Evolutionary conservation across 2,797 vertebrate genomes (phyloP).

Genomic region (Karalla daura): DNA sequence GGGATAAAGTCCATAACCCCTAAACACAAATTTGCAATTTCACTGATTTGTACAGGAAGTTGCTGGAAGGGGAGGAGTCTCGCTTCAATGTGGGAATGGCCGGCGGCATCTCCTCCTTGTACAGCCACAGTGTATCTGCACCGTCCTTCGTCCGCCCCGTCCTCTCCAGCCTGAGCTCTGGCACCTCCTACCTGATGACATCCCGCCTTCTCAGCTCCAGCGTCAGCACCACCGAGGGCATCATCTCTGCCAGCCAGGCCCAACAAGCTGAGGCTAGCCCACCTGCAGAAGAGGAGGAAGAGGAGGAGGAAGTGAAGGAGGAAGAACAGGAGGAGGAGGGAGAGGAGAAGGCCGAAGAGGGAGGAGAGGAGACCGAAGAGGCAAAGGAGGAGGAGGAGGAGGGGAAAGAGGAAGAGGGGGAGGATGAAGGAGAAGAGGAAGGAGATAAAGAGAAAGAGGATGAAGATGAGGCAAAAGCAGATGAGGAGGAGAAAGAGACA

Average conservation of each 20-base stretch:
- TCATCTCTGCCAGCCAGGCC: slow-evolving; percentile 85
- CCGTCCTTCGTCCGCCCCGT: slow-evolving; percentile 81
- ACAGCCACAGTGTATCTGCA: slow-evolving; percentile 69
- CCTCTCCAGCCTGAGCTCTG: slow-evolving; percentile 84
- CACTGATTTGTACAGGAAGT: slow-evolving; percentile 82
- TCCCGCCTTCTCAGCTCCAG: slow-evolving; percentile 80
- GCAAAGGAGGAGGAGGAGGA: slow-evolving; percentile 78
- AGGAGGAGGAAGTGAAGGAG: slow-evolving; percentile 74
- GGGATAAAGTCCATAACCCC: too few relatives aligned
- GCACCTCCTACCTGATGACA: slow-evolving; percentile 80
- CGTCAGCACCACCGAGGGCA: slow-evolving; percentile 87
- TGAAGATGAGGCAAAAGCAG: slow-evolving; percentile 75
- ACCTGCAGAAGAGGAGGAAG: slow-evolving; percentile 83
- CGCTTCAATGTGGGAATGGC: slow-evolving; percentile 86
- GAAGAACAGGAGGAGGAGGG: slow-evolving; percentile 49
- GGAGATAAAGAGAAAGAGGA: slow-evolving; percentile 44
- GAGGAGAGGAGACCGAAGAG: slow-evolving; percentile 56
- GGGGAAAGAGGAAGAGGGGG: slow-evolving; percentile 5
- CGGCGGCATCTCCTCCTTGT: slow-evolving; percentile 82
- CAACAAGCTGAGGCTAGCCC: slow-evolving; percentile 87
- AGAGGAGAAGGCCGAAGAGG: slow-evolving; percentile 33
- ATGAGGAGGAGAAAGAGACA: slow-evolving; percentile 42
- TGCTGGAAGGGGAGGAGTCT: slow-evolving; percentile 96
- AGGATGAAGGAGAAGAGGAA: slow-evolving; percentile 22
- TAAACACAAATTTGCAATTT: not conserved